Conservation (phyloP, 2,888 invertebrate genomes). For the Machimus rusticus region DNA sequence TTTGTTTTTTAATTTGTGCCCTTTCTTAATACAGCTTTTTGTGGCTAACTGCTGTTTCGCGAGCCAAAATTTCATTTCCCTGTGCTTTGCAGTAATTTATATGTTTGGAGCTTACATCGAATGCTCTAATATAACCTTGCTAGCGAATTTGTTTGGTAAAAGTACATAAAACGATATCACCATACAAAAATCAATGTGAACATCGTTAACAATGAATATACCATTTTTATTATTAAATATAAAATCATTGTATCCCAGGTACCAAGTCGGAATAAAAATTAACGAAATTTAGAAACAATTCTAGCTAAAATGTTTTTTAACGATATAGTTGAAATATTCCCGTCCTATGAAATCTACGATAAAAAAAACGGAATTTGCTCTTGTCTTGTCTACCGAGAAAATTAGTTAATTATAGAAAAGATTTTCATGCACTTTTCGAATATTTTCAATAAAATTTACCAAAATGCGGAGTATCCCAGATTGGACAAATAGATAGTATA, state of each 20-base stretch:
- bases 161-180: neutral
- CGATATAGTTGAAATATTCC: neutral
- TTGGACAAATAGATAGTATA: no score
- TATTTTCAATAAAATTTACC: no score
- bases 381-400: no score
- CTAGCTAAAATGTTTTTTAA: neutral
- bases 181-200: neutral
- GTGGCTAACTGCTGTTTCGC: neutral
- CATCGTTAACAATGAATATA: neutral
- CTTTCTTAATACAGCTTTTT: slow-evolving; percentile 20
- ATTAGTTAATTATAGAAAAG: no score
- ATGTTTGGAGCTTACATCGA: neutral
- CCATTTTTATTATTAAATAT: neutral
- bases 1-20: slow-evolving; percentile 6
- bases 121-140: neutral
- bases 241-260: neutral
- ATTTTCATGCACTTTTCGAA: no score
- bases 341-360: neutral
- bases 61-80: neutral
- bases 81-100: neutral
- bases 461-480: no score
- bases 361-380: no score
- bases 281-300: neutral
- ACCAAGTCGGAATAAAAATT: neutral
- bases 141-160: neutral